These are phyloP conservation scores for Thysanoteuthis rhombus DNA, from an alignment of 2,888 invertebrate species.

Conservation along the genomic window DNA sequence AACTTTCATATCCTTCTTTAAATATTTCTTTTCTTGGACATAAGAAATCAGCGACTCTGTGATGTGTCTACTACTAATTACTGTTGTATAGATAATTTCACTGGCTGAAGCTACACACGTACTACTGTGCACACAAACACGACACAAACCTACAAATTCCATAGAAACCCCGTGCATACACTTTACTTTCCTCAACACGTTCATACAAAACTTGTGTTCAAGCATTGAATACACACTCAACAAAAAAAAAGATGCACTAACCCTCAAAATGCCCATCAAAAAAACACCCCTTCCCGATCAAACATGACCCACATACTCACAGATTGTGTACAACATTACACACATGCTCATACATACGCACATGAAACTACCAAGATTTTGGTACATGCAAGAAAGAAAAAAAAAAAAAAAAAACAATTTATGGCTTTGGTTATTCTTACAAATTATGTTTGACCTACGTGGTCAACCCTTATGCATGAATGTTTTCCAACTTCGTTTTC, in stretches of 20 bases:
- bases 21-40: neutral
- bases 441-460: slow-evolving; percentile 15
- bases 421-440: slow-evolving; percentile 20
- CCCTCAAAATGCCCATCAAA: neutral
- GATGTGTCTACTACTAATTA: neutral
- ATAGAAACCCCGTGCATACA: neutral
- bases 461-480: slow-evolving; percentile 24
- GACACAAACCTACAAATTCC: neutral
- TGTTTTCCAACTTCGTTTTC: neutral
- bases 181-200: neutral
- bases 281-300: neutral
- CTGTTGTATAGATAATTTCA: neutral
- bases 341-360: slow-evolving; percentile 26
- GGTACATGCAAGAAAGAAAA: slow-evolving; percentile 27
- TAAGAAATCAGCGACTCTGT: slow-evolving; percentile 21
- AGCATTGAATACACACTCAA: neutral
- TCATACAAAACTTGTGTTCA: neutral
- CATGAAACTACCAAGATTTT: slow-evolving; percentile 13
- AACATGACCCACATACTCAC: neutral
- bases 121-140: neutral
- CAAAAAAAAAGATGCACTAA: neutral
- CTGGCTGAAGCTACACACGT: neutral
- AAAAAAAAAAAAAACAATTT: neutral
- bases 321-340: neutral
- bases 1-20: neutral